Evolutionary conservation across 1,140 invertebrate genomes (phyloP), one percentile per base, ranked within the genome.

Genomic region (Phthorimaea operculella): DNA sequence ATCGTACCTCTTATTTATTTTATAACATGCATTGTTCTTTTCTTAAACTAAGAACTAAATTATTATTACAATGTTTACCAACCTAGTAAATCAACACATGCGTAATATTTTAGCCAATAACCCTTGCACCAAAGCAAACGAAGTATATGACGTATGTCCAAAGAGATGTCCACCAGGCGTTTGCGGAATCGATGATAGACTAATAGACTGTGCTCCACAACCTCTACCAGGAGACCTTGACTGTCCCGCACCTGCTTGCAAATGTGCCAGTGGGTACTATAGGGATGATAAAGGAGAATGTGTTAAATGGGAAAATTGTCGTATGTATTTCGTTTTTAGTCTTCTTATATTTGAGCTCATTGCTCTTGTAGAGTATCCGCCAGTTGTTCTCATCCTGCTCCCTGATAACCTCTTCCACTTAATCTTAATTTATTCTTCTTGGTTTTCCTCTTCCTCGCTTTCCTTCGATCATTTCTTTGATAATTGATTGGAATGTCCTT

Each of bases 151-250:
- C 21, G 44, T 36, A 10, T 62, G 60, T 12, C 52, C 51, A 0
- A 18, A 51, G 0, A 51, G 44, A 10, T 65, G 63, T 48, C 65
- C 68, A 4, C 57, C 49, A 15, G 39, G 49, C 9, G 14, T 14
- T 10, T 70, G 68, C 28, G 65, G 54, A 15, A 49, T 66, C 12
- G 42, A 63, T 39, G 50, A 57, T 12, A 10, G 9, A 3, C 4
- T 61, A 10, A 50, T 59, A 12, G 16, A 18, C 8, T 68, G 63
- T 54, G 42, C 6, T 15, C 17, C 18, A 8, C 50, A 55, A 7
- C 66, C 66, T 4, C 11, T 16, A 47, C 8, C 8, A 18, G 11
- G 45, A 18, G 11, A 47, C 9, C 15, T 14, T 16, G 16, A 14
- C 1, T 47, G 45, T 15, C 14, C 14, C 9, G 1, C 14, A 16